A percentile compares a stretch with the other conserved stretches of the same genome.
Conservation (phyloP, 2,888 invertebrate species). For the Coelinius sp. region DNA sequence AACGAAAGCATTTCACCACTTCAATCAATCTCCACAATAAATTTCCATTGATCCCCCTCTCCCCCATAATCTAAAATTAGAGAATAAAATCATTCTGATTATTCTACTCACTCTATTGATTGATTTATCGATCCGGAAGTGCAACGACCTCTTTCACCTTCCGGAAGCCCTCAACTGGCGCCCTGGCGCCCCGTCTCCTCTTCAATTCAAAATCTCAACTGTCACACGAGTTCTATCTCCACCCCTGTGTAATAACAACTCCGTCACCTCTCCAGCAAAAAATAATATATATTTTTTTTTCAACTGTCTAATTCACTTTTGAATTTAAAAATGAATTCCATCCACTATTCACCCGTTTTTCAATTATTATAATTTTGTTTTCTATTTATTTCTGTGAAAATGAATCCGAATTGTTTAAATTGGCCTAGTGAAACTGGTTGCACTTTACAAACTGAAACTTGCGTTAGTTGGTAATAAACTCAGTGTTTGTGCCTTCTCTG, state of each 20-base stretch:
- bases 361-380: neutral
- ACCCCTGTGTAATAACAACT: neutral
- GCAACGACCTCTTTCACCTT: neutral
- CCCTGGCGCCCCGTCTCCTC: neutral
- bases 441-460: constrained; percentile 44
- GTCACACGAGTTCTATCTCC: neutral
- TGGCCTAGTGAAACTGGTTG: constrained; percentile 37
- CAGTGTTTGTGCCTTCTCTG: constrained; percentile 49
- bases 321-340: neutral
- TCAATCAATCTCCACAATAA: neutral
- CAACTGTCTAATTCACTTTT: neutral
- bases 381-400: neutral
- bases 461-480: constrained; percentile 46
- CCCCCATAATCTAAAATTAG: neutral
- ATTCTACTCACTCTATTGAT: constrained; percentile 22
- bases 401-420: too few relatives aligned
- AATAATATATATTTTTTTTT: neutral
- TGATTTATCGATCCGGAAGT: constrained; percentile 3
- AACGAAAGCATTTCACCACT: neutral
- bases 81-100: constrained; percentile 21
- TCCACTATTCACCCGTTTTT: neutral
- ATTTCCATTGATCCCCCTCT: neutral
- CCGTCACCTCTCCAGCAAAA: neutral
- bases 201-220: neutral
- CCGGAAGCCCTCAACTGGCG: neutral